Conservation (phyloP, 1,140 invertebrate genomes). For the Cecropterus lyciades region DNA sequence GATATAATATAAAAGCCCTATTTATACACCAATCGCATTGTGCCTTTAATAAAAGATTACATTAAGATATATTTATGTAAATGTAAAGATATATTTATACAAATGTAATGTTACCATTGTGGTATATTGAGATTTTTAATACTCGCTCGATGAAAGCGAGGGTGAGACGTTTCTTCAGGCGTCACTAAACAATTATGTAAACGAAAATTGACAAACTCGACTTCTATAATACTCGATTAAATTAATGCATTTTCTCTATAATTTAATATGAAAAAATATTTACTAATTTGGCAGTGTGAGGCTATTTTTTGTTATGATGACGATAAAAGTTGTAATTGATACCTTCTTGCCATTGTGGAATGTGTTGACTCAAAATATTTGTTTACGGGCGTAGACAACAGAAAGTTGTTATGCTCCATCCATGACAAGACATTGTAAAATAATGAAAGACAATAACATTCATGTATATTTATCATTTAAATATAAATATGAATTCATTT, state of each 20-base stretch:
- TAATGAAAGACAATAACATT: not conserved
- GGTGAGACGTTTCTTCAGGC: constrained; percentile 21
- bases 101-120: constrained; percentile 30
- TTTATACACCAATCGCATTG: constrained; percentile 20
- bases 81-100: constrained; percentile 27
- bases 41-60: constrained; percentile 31
- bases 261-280: constrained; percentile 10
- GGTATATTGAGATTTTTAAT: constrained; percentile 21
- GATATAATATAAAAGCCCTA: constrained; percentile 13
- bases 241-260: constrained; percentile 26
- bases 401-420: not conserved
- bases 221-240: constrained; percentile 16
- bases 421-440: constrained; percentile 21
- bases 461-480: not conserved
- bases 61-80: constrained; percentile 29
- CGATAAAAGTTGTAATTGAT: not conserved
- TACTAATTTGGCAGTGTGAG: constrained; percentile 12
- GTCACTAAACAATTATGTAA: constrained; percentile 7
- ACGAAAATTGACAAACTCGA: constrained; percentile 25
- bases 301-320: constrained; percentile 19
- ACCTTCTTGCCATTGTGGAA: constrained; percentile 17
- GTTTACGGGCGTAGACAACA: constrained; percentile 16
- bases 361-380: constrained; percentile 7
- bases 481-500: not conserved
- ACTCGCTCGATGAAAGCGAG: not conserved